Conservation (phyloP, 2,113 vertebrate species). For the Myodes glareolus region DNA sequence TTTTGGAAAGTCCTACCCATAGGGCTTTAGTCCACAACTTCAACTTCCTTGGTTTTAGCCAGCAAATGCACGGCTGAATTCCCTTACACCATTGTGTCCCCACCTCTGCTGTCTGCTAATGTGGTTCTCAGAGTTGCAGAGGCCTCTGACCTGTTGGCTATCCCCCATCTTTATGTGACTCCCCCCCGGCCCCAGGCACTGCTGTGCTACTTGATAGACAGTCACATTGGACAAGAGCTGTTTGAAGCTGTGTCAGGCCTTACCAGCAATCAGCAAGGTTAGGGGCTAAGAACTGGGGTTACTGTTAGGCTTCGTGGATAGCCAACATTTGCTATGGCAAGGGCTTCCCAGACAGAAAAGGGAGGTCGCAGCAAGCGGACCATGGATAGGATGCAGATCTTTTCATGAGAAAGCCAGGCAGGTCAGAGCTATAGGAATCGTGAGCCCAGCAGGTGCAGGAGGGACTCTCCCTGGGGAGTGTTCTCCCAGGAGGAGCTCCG, state of each 20-base stretch:
- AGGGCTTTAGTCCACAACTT: not conserved
- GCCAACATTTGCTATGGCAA: too few relatives aligned
- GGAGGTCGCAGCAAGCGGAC: not conserved
- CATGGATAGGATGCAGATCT: not conserved
- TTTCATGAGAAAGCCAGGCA: too few relatives aligned
- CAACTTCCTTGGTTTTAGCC: rapidly evolving
- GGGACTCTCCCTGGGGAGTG: not conserved
- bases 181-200: rapidly evolving
- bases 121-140: not conserved
- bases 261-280: too few relatives aligned
- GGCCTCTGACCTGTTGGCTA: not conserved
- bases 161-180: not conserved
- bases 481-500: too few relatives aligned
- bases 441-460: not conserved
- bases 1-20: not conserved
- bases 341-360: not conserved
- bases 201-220: too few relatives aligned
- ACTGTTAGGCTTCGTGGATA: not conserved
- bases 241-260: not conserved
- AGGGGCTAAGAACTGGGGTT: not conserved
- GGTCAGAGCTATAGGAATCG: not conserved
- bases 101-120: not conserved
- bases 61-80: not conserved
- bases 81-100: not conserved
- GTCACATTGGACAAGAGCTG: not conserved